These are phyloP conservation scores for Rugalucina vietnamica DNA, from an alignment of 2,888 invertebrate species.

Conservation along the genomic window DNA sequence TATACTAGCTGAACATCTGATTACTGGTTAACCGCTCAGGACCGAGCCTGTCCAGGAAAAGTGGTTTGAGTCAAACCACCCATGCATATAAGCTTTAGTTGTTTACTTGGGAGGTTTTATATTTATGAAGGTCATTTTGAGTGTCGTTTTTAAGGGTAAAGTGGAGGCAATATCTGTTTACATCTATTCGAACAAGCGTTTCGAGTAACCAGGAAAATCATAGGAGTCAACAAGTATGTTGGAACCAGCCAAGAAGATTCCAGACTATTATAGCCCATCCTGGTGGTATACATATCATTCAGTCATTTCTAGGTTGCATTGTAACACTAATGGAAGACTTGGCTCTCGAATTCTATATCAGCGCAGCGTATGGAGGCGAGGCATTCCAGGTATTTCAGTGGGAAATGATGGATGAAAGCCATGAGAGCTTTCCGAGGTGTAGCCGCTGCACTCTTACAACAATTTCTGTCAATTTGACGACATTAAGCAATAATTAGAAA, in stretches of 20 bases:
- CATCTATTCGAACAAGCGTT: no score
- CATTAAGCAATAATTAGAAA: constrained; percentile 17
- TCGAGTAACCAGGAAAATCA: no score
- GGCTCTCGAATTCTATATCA: neutral
- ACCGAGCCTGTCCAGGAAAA: no score
- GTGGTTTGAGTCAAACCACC: no score
- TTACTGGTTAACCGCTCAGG: no score
- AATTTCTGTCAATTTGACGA: constrained; percentile 11
- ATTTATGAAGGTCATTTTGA: no score
- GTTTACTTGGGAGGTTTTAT: no score
- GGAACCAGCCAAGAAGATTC: constrained; percentile 17
- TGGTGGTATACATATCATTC: constrained; percentile 27
- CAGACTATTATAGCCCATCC: constrained; percentile 16
- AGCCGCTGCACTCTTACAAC: constrained; percentile 13
- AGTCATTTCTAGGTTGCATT: constrained; percentile 3
- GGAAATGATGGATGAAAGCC: constrained; percentile 23
- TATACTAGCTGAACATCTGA: no score
- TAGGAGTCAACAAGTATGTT: constrained; percentile 20
- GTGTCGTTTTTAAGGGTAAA: no score
- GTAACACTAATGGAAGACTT: constrained; percentile 14
- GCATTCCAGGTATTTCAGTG: constrained; percentile 19
- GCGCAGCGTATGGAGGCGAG: constrained; percentile 22
- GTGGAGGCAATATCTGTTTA: no score
- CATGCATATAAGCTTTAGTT: no score
- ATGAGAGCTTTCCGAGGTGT: constrained; percentile 17